Evolutionary conservation across 2,113 vertebrate genomes (phyloP).

Genomic region (Poecile atricapillus): DNA sequence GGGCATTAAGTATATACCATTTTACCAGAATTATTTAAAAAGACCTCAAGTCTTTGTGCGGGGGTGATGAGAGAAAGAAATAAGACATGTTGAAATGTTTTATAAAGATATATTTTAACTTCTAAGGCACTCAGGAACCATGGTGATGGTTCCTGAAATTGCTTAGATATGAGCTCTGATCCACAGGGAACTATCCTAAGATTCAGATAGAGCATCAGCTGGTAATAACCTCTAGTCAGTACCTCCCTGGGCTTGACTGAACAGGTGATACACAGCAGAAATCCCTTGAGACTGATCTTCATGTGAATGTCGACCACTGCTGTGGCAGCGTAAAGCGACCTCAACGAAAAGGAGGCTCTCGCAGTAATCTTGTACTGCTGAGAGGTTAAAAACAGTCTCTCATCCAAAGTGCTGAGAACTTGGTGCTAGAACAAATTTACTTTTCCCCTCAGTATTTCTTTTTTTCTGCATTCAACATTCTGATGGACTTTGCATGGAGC

Average conservation of each 20-base stretch:
- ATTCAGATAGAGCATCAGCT: conserved; percentile 1
- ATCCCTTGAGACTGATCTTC: neutral
- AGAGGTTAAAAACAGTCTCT: neutral
- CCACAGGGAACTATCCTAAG: conserved; percentile 23
- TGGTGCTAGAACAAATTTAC: neutral
- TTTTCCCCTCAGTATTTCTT: neutral
- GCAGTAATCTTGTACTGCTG: rapidly evolving
- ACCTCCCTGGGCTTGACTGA: neutral
- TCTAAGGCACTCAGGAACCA: conserved; percentile 50
- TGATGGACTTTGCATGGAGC: neutral
- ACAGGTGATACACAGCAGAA: neutral
- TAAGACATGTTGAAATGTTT: conserved; percentile 6
- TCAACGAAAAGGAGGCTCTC: neutral
- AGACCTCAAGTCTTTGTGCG: neutral
- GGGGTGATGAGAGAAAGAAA: neutral
- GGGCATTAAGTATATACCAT: neutral
- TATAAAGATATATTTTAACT: conserved; percentile 48
- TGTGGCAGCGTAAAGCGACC: neutral
- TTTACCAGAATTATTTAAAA: neutral
- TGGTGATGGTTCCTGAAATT: conserved; percentile 57
- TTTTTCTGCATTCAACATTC: neutral
- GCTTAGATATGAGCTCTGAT: conserved; percentile 35
- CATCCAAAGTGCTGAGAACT: neutral
- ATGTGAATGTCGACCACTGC: neutral
- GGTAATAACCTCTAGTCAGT: neutral